A percentile compares a stretch with the other conserved stretches of the same genome.
Conservation (phyloP, 2,888 invertebrate species). For the Archaeoteleia sp. region DNA sequence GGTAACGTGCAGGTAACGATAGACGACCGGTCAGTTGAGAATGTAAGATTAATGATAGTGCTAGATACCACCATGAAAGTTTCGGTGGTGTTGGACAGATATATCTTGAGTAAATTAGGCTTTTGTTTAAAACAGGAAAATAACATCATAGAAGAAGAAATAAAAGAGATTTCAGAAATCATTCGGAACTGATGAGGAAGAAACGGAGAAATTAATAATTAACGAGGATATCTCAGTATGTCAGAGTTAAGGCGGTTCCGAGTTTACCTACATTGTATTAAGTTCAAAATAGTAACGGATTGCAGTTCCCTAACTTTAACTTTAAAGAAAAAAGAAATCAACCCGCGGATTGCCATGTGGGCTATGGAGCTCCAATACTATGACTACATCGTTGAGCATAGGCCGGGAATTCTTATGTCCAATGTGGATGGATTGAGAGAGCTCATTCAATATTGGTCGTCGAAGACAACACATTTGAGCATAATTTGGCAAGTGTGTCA, state of each 20-base stretch:
- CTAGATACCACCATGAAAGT: constrained; percentile 18
- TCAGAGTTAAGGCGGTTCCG: background rate
- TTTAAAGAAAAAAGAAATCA: constrained; percentile 7
- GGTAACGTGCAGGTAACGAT: background rate
- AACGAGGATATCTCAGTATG: no score
- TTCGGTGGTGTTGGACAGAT: constrained; percentile 18
- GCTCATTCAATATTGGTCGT: constrained; percentile 12
- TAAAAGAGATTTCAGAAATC: no score
- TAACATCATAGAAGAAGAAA: background rate
- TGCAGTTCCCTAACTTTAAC: background rate
- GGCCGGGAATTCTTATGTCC: background rate
- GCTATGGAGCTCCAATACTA: background rate
- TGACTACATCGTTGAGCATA: background rate
- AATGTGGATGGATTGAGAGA: constrained; percentile 11
- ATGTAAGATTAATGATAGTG: background rate
- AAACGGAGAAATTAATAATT: no score
- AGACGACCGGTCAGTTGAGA: background rate
- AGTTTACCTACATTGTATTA: constrained; percentile 1
- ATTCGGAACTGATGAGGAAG: no score
- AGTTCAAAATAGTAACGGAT: constrained; percentile 6
- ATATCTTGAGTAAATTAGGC: constrained; percentile 18
- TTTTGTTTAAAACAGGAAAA: background rate
- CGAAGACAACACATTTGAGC: constrained; percentile 48
- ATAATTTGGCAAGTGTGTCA: constrained; percentile 45
- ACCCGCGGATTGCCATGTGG: constrained; percentile 7